Evolutionary conservation across 2,888 invertebrate species (phyloP).

Genomic region (Bellardia pandia): DNA sequence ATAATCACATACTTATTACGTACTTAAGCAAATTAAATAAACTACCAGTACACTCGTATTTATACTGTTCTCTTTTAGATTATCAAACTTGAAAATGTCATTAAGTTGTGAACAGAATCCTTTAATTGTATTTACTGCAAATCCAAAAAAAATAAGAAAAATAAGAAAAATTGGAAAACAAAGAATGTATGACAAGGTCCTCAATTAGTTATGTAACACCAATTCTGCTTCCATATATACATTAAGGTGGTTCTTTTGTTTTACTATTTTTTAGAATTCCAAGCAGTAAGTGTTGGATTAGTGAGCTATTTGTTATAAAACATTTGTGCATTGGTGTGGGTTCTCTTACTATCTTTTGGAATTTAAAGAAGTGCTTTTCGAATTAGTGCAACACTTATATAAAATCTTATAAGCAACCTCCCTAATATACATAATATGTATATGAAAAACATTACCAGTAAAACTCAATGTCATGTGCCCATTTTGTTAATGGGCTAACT

Average conservation of each 20-base stretch:
- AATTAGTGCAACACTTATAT: too few relatives aligned
- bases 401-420: too few relatives aligned
- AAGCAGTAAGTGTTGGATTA: too few relatives aligned
- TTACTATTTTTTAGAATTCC: too few relatives aligned
- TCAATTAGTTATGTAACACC: neutral
- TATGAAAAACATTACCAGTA: neutral
- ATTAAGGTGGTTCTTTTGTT: too few relatives aligned
- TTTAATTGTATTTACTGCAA: slow-evolving; percentile 17
- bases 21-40: slow-evolving; percentile 46
- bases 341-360: too few relatives aligned
- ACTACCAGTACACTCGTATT: neutral
- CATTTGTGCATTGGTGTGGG: too few relatives aligned
- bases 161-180: neutral
- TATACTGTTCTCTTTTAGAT: neutral
- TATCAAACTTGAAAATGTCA: slow-evolving; percentile 38
- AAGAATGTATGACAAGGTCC: slow-evolving; percentile 11
- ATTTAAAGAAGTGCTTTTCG: too few relatives aligned
- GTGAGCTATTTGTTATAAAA: too few relatives aligned
- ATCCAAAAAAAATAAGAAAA: neutral
- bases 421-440: neutral
- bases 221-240: neutral
- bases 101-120: slow-evolving; percentile 8
- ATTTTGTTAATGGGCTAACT: slow-evolving; percentile 8
- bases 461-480: slow-evolving; percentile 35
- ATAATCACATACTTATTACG: slow-evolving; percentile 48